Conservation (phyloP, 1,140 invertebrate species). For the Trichonephila clavata region DNA sequence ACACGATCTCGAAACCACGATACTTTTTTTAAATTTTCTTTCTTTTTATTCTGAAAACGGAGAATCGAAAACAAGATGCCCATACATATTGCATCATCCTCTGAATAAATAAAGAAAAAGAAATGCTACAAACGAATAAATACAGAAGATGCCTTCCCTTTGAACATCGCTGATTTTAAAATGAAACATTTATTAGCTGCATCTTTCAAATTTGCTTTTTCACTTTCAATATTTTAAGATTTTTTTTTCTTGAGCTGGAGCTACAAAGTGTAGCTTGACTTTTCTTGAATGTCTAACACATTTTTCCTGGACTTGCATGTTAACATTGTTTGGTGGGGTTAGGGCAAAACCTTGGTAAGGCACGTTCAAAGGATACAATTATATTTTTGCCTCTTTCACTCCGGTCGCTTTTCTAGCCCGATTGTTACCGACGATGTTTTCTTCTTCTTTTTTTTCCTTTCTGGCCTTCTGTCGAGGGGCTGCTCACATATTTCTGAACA, state of each 20-base stretch:
- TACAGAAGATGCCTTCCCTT: neutral
- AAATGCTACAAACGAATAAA: neutral
- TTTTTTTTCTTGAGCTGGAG: neutral
- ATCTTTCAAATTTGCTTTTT: slow-evolving; percentile 40
- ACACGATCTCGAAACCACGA: slow-evolving; percentile 2
- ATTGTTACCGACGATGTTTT: slow-evolving; percentile 39
- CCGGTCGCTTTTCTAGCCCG: slow-evolving; percentile 48
- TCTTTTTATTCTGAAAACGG: neutral
- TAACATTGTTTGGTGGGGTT: slow-evolving; percentile 46
- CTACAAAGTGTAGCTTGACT: neutral
- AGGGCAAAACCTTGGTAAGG: slow-evolving; percentile 10
- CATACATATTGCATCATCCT: slow-evolving; percentile 42
- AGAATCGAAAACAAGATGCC: neutral
- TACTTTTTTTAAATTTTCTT: neutral
- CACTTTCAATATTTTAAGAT: slow-evolving; percentile 40
- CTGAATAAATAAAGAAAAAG: slow-evolving; percentile 1
- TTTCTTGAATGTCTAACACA: slow-evolving; percentile 53
- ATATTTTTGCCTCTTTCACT: slow-evolving; percentile 58
- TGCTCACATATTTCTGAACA: neutral
- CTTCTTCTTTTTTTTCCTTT: neutral
- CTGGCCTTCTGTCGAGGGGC: neutral
- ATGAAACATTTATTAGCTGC: slow-evolving; percentile 58
- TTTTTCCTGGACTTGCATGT: slow-evolving; percentile 51
- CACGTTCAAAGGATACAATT: slow-evolving; percentile 68
- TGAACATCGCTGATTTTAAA: neutral